These are phyloP conservation scores for Sebastes fasciatus DNA, from an alignment of 2,113 vertebrate genomes.

Conservation along the genomic window DNA sequence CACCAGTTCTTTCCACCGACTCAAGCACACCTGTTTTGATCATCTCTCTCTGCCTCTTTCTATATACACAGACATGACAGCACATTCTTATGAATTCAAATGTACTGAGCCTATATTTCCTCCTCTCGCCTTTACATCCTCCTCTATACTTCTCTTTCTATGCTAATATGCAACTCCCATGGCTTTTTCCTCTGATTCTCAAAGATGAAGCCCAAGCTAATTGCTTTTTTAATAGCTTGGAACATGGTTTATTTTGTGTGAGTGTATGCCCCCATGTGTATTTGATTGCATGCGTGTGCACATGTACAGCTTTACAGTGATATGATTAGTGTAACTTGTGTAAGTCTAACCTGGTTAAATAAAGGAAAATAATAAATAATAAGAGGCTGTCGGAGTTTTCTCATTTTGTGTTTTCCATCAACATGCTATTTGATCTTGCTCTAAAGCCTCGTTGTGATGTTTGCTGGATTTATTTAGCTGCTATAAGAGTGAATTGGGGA, in stretches of 20 bases:
- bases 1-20: conserved; percentile 29
- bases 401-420: conserved; percentile 38
- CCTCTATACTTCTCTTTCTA: conserved; percentile 14
- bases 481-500: conserved; percentile 14
- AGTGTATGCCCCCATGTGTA: conserved; percentile 48
- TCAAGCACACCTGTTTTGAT: conserved; percentile 39
- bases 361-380: no score
- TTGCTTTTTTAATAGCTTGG: conserved; percentile 74
- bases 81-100: background rate
- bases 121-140: conserved; percentile 6
- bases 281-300: conserved; percentile 38
- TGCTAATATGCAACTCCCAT: conserved; percentile 45
- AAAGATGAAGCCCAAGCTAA: conserved; percentile 60
- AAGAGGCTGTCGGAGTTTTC: conserved; percentile 20
- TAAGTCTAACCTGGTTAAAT: background rate
- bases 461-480: conserved; percentile 44
- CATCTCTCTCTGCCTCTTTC: background rate
- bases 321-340: conserved; percentile 30
- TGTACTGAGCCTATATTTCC: background rate
- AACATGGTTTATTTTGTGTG: conserved; percentile 64
- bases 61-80: background rate
- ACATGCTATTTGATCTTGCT: conserved; percentile 40
- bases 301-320: conserved; percentile 12
- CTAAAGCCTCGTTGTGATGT: conserved; percentile 47
- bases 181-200: conserved; percentile 37